Base-by-base conservation (phyloP, 2,797 vertebrate species). In the Diceros bicornis region DNA sequence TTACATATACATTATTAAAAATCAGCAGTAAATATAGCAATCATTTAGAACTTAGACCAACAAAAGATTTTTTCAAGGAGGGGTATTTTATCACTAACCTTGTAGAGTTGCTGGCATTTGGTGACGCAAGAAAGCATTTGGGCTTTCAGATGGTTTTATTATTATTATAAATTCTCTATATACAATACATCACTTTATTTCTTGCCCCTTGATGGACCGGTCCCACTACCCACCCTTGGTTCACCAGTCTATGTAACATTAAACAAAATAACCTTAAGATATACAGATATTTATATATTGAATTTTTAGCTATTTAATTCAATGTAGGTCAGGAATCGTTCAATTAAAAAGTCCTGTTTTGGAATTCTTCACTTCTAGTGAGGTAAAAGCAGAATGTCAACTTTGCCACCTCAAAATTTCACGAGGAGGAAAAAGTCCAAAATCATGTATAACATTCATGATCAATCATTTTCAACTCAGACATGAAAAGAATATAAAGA, bases 301-400 rank as follows among this genome's bases (percentile, higher is more conserved):
- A 94, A 68, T 50, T 52, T 55, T 81, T 17, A 66, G 7, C 34
- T 89, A n/a, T 66, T 95, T 79, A 89, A 61, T 79, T 81, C 41
- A 93, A 13, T 17, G 10, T 59, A 29, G 1, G 57, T 34, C 4
- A 5, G 5, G 1, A 32, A 47, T 74, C 64, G 77, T 92, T 66
- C n/a, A 10, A 27, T 37, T 59, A 47, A 82, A 47, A 78, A 89
- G 34, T 50, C 23, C 55, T 79, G 1, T 27, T 92, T 93, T 89
- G 25, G 52, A 93, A 86, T 91, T 88, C 3, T 52, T 78, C 41
- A 74, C 18, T 44, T 41, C 64, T 68, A 55, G 25, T 9, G 41
- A 96, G 17, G 4, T 79, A 61, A 95, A 81, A 87, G 66, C 68
- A 47, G 29, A 89, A 57, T 32, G 17, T 66, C n/a, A 52, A 13